A percentile compares a stretch with the other conserved stretches of the same genome.
These are phyloP conservation scores for Halcyon chelicuti DNA, from an alignment of 2,797 vertebrate species.

Conservation along the genomic window DNA sequence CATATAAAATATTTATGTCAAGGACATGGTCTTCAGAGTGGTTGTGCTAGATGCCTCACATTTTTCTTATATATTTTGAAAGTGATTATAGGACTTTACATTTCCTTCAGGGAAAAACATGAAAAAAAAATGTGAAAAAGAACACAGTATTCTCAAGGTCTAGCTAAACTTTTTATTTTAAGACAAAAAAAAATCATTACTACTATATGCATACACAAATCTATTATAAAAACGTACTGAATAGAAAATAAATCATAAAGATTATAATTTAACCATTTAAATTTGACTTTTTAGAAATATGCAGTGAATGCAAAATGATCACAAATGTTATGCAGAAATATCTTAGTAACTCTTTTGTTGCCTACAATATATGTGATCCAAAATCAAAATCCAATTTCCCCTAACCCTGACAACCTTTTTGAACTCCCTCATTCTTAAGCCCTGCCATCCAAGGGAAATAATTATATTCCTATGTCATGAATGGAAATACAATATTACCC, in stretches of 20 bases:
- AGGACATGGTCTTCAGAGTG: not conserved
- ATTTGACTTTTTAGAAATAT: not conserved
- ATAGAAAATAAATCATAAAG: not conserved
- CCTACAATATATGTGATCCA: not conserved
- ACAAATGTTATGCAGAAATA: not conserved
- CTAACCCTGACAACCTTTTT: not conserved
- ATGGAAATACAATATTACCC: not conserved
- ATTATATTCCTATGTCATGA: not conserved
- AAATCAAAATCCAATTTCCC: not conserved
- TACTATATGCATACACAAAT: not conserved
- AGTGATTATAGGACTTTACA: not conserved
- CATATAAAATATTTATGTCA: not conserved
- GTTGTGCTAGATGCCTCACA: not conserved
- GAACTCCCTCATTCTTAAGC: not conserved
- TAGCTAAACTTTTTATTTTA: not conserved
- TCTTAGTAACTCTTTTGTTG: rapidly evolving
- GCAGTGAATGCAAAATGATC: not conserved
- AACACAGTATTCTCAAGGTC: not conserved
- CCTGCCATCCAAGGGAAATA: not conserved
- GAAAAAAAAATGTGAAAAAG: not conserved
- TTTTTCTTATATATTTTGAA: not conserved
- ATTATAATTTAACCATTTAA: not conserved
- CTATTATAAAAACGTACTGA: not conserved
- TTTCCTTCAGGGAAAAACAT: not conserved
- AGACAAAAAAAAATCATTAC: not conserved